phyloP scores from a whole-genome alignment of 2,888 invertebrate species.

The Netelia fuscicornis region DNA sequence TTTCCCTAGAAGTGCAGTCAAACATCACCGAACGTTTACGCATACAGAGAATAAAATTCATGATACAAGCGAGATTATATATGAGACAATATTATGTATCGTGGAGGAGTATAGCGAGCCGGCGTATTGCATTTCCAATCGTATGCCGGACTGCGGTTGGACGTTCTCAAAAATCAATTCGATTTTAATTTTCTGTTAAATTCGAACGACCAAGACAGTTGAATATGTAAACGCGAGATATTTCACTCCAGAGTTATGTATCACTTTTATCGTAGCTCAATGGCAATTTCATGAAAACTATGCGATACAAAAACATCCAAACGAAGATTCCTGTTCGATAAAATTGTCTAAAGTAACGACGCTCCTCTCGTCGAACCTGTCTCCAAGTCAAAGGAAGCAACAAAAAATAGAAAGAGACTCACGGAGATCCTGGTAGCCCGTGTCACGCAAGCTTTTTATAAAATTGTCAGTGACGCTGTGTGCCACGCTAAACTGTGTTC shows the following conservation, averaged over 20 bases:
- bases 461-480: conserved; percentile 81
- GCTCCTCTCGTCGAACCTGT: conserved; percentile 27
- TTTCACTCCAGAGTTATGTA: conserved; percentile 81
- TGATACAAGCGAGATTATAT: background rate
- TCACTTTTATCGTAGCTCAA: conserved; percentile 80
- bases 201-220: conserved; percentile 73
- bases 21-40: conserved; percentile 54
- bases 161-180: conserved; percentile 76
- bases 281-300: conserved; percentile 78
- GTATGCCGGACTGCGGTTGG: conserved; percentile 75
- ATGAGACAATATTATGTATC: background rate
- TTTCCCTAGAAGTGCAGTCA: conserved; percentile 66
- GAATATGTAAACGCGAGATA: conserved; percentile 73
- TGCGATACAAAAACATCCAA: conserved; percentile 37
- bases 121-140: conserved; percentile 83
- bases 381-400: conserved; percentile 24
- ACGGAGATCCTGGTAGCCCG: conserved; percentile 5
- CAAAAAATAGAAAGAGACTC: conserved; percentile 8
- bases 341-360: conserved; percentile 32
- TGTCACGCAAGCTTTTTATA: conserved; percentile 72
- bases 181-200: conserved; percentile 76
- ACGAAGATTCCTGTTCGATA: conserved; percentile 64
- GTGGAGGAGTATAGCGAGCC: conserved; percentile 1
- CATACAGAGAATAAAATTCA: conserved; percentile 36
- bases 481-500: conserved; percentile 85